Evolutionary conservation across 2,113 vertebrate species (phyloP).

Genomic region (Etia nguti): DNA sequence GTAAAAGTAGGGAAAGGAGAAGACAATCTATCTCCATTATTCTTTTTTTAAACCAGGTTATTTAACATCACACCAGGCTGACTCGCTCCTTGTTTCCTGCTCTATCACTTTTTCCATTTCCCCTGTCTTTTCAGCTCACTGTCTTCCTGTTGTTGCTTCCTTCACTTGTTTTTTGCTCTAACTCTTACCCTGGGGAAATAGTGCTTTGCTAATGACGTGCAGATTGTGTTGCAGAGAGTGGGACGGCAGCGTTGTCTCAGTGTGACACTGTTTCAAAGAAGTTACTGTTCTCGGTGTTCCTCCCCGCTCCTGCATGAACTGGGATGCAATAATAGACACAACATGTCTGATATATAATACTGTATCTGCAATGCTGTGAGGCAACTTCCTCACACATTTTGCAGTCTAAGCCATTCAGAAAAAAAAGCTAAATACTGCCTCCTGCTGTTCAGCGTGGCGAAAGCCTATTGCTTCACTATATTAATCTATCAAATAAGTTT

Average conservation of each 20-base stretch:
- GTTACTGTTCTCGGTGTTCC: neutral
- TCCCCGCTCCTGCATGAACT: neutral
- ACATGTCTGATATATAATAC: neutral
- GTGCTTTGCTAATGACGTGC: constrained; percentile 22
- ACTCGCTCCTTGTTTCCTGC: neutral
- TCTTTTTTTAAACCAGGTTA: constrained; percentile 8
- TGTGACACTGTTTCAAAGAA: constrained; percentile 10
- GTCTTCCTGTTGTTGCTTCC: constrained; percentile 7
- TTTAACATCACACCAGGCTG: constrained; percentile 8
- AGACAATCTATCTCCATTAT: constrained; percentile 33
- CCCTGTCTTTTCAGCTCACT: constrained; percentile 5
- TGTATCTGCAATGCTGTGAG: neutral
- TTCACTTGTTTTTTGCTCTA: neutral
- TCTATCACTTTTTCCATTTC: constrained; percentile 10
- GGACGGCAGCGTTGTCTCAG: constrained; percentile 10
- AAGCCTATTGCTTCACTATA: neutral
- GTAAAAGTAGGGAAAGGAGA: neutral
- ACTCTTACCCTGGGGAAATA: constrained; percentile 34
- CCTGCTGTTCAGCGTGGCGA: constrained; percentile 36
- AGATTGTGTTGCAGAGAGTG: neutral
- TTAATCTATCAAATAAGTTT: neutral
- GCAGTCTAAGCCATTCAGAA: neutral
- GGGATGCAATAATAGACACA: neutral
- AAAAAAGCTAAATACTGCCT: constrained; percentile 29
- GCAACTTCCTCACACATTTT: neutral